Evolutionary conservation across 2,888 invertebrate genomes (phyloP), one percentile per base, ranked within the genome.

Genomic region (Thera obeliscata): DNA sequence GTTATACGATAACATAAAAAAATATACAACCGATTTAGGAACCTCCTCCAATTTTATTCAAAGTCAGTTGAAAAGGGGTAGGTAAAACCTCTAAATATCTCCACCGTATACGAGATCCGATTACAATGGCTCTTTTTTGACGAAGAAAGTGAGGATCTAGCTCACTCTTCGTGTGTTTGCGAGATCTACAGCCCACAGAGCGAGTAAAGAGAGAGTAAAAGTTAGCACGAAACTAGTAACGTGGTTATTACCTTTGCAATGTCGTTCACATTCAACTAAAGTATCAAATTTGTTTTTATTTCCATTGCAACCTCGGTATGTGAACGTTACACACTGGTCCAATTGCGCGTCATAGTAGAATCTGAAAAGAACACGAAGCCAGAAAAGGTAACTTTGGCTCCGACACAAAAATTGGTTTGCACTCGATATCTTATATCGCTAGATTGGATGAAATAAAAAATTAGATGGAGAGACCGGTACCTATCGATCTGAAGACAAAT

Each of bases 241-340:
- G 36, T 38, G 3, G 38, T 38, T 22, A 12, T 64, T 76, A 89
- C 90, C 88, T 78, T 84, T 83, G 66, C 90, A 90, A 75, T 81
- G 77, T 48, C 81, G 76, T 71, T 87, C 81, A 62, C 90, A 90
- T 5, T 86, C 81, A 2, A 70, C 35, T n/a, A 72, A 5, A 0
- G 80, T 74, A 22, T 78, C 66, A 61, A 90, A 90, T 64, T 82
- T 86, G 60, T 91, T 90, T 66, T 81, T 76, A 69, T 89, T 89
- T 0, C 84, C 85, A 33, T 75, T 62, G 66, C 89, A 88, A 7
- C 90, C 90, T 11, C 80, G 73, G 66, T 79, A 90, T 0, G 48
- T 49, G 67, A 89, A 90, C 7, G 69, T 63, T 33, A 72, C n/a
- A 65, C 90, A 90, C 38, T 79, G 64, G 48, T 87, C 84, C 49